phyloP scores from a whole-genome alignment of 2,113 vertebrate genomes.

The Callocephalon fimbriatum region DNA sequence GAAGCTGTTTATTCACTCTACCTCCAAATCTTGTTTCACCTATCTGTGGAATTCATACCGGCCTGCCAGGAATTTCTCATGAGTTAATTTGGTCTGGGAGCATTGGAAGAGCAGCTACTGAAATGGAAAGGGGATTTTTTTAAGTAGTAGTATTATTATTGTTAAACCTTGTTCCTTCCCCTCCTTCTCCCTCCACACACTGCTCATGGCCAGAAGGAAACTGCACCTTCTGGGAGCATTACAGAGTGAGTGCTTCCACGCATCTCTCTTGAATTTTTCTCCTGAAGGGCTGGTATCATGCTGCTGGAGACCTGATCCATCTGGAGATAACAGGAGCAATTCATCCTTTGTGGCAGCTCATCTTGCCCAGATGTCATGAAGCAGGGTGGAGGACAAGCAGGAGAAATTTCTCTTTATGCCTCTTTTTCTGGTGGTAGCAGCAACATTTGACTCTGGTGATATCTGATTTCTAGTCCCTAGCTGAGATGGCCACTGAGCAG shows the following conservation, averaged over 20 bases:
- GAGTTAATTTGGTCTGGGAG: conserved; percentile 5
- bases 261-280: background rate
- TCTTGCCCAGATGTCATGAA: background rate
- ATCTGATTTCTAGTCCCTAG: rapidly evolving
- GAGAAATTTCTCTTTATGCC: background rate
- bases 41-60: background rate
- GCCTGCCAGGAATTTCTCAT: conserved; percentile 24
- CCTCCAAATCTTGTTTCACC: background rate
- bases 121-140: background rate
- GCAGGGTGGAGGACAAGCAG: background rate
- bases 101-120: background rate
- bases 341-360: background rate
- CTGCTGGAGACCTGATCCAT: background rate
- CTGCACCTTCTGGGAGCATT: background rate
- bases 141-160: background rate
- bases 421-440: background rate
- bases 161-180: background rate
- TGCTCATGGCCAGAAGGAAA: background rate
- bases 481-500: background rate
- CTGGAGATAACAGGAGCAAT: conserved; percentile 16
- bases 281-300: background rate
- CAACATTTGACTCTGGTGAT: background rate
- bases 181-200: background rate
- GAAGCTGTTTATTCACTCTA: background rate
- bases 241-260: background rate